Evolutionary conservation across 2,797 vertebrate species (phyloP), one percentile per base, ranked within the genome.

Genomic region (Channa striata): DNA sequence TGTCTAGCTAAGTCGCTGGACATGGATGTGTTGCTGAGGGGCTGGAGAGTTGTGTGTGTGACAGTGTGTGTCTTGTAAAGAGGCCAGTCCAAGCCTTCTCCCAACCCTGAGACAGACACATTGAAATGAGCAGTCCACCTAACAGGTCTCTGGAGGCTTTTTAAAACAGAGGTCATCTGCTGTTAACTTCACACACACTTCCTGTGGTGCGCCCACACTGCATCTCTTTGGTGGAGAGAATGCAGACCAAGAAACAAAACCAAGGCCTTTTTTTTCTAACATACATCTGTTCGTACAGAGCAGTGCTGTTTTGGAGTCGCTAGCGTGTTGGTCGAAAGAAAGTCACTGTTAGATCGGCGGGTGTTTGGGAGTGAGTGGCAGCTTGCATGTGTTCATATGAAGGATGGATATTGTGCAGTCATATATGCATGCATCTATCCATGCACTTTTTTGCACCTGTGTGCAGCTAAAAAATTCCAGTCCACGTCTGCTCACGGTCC

Each of bases 131-230:
- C 87, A 89, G 92, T 92, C 88, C 91, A 85, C 91, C 92, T 96
- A 95, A 94, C 93, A 95, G 94, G 93, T 91, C 93, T 95, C 94
- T 83, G 78, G 93, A 95, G 95, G 87, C 91, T 87, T 95, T 96
- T 96, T 96, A 93, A 94, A 91, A 88, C 78, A 87, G 89, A 90
- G 92, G 85, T 89, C 93, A 90, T 93, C 88, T 79, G 88, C 92
- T 90, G 82, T 90, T 95, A 94, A 94, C 93, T 96, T 94, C 89
- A 93, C 90, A 89, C 88, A 84, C 93, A 91, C 91, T 94, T 90
- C 89, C 90, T 94, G 91, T 89, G 63, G 83, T n/a, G 49, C 36
- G 54, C 72, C 77, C 78, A 65, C 79, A 34, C 86, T 42, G 74
- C 62, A 72, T 80, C 76, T 54, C 82, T 73, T 71, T 49, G 36